A percentile compares a stretch with the other conserved stretches of the same genome.
phyloP scores from a whole-genome alignment of 2,888 invertebrate genomes.

The Sesia apiformis region DNA sequence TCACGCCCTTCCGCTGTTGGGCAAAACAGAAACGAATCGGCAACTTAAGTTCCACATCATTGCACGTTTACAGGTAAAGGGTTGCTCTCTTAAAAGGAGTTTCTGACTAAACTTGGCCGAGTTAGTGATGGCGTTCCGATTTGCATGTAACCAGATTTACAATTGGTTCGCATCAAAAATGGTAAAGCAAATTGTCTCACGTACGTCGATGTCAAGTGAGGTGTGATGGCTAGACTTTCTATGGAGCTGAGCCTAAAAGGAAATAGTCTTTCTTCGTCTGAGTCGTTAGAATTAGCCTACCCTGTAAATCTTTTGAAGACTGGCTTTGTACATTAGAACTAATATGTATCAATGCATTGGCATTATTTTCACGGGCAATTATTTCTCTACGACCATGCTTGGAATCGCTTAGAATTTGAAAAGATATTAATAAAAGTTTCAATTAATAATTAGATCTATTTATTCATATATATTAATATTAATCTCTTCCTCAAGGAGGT shows the following conservation, averaged over 20 bases:
- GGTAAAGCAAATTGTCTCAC: conserved; percentile 47
- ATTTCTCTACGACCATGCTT: no score
- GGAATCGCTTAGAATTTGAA: no score
- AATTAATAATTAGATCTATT: no score
- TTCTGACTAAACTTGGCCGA: conserved; percentile 37
- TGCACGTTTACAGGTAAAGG: conserved; percentile 25
- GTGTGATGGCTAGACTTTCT: conserved; percentile 1
- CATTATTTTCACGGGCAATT: no score
- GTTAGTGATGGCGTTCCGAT: conserved; percentile 19
- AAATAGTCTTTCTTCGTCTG: background rate
- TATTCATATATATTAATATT: no score
- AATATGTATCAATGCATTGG: no score
- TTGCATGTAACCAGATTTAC: conserved; percentile 51
- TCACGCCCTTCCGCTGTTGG: conserved; percentile 10
- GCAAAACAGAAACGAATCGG: conserved; percentile 29
- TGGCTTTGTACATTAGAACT: no score
- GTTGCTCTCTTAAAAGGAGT: conserved; percentile 32
- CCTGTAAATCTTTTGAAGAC: no score
- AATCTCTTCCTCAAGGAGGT: no score
- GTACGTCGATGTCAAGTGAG: conserved; percentile 12
- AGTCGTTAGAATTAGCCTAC: background rate
- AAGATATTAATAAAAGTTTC: no score
- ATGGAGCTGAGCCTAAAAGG: background rate
- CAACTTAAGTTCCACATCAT: conserved; percentile 31
- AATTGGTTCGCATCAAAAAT: conserved; percentile 49